Base-by-base conservation (phyloP, 2,113 vertebrate genomes). In the Coptodon rendalli region DNA sequence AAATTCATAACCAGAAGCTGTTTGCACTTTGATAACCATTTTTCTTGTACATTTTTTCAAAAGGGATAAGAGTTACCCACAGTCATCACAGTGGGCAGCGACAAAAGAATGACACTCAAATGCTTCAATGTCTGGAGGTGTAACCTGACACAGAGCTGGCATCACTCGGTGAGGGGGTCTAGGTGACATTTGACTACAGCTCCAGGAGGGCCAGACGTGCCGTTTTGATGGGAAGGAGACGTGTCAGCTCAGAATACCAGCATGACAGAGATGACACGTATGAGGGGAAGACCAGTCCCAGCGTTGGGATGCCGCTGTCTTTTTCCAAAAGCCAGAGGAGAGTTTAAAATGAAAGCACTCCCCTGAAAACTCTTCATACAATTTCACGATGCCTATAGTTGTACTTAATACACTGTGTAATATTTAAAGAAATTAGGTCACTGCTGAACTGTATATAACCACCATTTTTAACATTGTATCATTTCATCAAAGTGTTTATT, bases 111-210 rank as follows among this genome's bases (percentile, higher is more conserved):
- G 84, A 92, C 90, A 90, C 81, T 86, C 36, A 85, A 71, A 88
- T 10, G 56, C 66, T 88, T 85, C 82, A 73, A 50, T 82, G 84
- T 90, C 27, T 87, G 89, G 61, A 82, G 86, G 85, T 84, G 87
- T 90, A 92, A 87, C 79, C 82, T 43, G 14, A 86, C 89, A 85
- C 53, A 48, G 84, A 88, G 76, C 40, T 89, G 81, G 83, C 86
- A 84, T 89, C 82, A 2, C 89, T 91, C 85, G 54, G 78, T 59
- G 34, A 85, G 93, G 86, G 84, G 56, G 50, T 83, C 48, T 27
- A 54, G 83, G n/a, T 95, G 95, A 94, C 95, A 94, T 96, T 96
- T 95, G 86, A 91, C 89, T 91, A 54, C 86, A 90, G 88, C 94
- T 93, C 61, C 94, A 93, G 93, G 95, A 90, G 94, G 90, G 53